Evolutionary conservation across 2,888 invertebrate species (phyloP).

Genomic region (Maniola hyperantus): DNA sequence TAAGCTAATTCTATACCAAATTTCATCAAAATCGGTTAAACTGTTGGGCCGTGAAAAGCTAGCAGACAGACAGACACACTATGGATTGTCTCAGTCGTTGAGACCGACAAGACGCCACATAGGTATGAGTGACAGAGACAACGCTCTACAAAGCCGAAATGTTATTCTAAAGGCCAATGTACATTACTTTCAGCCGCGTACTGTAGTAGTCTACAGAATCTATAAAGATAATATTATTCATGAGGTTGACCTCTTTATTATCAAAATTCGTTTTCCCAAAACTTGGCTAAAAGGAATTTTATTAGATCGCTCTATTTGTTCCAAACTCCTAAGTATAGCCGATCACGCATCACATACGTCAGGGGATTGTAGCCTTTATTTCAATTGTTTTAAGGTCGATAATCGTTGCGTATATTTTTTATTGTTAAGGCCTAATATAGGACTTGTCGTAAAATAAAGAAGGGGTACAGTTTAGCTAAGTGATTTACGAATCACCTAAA

Average conservation of each 20-base stretch:
- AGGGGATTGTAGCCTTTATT: slow-evolving; percentile 20
- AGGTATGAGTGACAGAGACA: too few species aligned
- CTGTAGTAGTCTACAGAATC: not conserved
- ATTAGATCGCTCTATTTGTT: slow-evolving; percentile 26
- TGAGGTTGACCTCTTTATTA: slow-evolving; percentile 4
- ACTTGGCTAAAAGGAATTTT: slow-evolving; percentile 31
- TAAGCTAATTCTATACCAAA: too few species aligned
- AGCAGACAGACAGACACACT: too few species aligned
- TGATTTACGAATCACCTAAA: not conserved
- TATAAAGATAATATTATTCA: slow-evolving; percentile 7
- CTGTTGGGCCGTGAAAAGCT: too few species aligned
- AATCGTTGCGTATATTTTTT: slow-evolving; percentile 19
- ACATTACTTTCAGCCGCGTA: too few species aligned
- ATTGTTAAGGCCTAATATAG: slow-evolving; percentile 16
- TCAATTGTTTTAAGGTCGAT: not conserved
- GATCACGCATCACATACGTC: slow-evolving; percentile 25
- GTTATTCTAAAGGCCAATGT: too few species aligned
- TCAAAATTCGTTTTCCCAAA: slow-evolving; percentile 16
- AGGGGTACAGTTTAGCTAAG: not conserved
- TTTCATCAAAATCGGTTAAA: too few species aligned
- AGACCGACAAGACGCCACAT: too few species aligned
- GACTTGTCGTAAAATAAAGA: slow-evolving; percentile 24
- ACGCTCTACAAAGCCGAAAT: too few species aligned
- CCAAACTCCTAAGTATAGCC: slow-evolving; percentile 19
- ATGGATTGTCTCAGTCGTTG: too few species aligned